Base-by-base conservation (phyloP, 2,888 invertebrate genomes). In the Noctua janthina region DNA sequence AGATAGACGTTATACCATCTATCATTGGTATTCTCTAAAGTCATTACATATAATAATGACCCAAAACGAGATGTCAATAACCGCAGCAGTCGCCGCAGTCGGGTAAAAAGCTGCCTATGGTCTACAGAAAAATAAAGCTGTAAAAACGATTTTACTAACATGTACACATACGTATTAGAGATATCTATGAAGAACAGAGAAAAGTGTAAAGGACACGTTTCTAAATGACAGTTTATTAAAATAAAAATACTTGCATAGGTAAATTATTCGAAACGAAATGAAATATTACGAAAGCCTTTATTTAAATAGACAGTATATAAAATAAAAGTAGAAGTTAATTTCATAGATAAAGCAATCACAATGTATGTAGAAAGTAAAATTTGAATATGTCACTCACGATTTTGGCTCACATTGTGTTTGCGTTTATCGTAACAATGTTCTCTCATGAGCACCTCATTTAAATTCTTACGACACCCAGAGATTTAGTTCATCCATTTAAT, bases 361-460 rank as follows among this genome's bases (percentile, higher is more conserved):
- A 72, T 56, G 73, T 89, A 23, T 23, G 23, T 68, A 87, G 90
- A 89, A 89, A 89, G 89, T 88, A 78, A 80, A 86, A 89, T 83
- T 84, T 88, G 76, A 88, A 82, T 88, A 85, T 88, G 89, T 85
- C 88, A 81, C 85, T 88, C 90, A 89, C 87, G 87, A 87, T 78
- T 88, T 87, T 79, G 87, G 74, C 74, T 79, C 81, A 76, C 82
- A 82, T 82, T 83, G 81, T 88, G 76, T 54, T 73, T 29, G 51
- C 29, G 62, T 71, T 23, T 69, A 69, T 72, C 49, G 66, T 78
- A 78, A 87, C 86, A 87, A 87, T 81, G 80, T 66, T 49, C 64
- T 81, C 79, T 76, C 49, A 43, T 76, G 71, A 76, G 59, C 77
- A 71, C 51, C 73, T 85, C 76, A 82, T 88, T 88, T 79, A 56